Base-by-base conservation (phyloP, 2,797 vertebrate genomes). In the Eurystomus glaucurus region DNA sequence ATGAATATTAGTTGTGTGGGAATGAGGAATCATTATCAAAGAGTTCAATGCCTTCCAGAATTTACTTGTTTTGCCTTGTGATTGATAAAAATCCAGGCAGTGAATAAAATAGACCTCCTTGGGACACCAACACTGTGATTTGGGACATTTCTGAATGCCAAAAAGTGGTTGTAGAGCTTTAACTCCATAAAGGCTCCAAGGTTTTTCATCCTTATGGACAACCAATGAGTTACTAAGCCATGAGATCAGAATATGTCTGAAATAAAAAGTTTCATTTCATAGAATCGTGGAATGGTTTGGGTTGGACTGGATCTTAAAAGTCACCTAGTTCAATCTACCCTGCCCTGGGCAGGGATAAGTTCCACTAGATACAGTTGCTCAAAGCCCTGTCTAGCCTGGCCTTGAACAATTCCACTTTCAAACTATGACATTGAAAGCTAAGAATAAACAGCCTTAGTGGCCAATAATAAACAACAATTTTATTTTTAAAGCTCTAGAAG, bases 91-190 rank as follows among this genome's bases (percentile, higher is more conserved):
- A 85, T 7, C 2, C 11, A 79, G 18, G 37, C 2, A 65, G 6
- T n/a, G n/a, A 88, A 43, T 9, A 16, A 93, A 94, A 5, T n/a
- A 80, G 26, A 58, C 11, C 17, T 79, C 43, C 86, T 81, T 28
- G 86, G 52, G 43, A 88, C 10, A 25, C 26, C 35, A 74, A 29
- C 7, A 29, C 8, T 61, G 6, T 85, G 60, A 51, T 33, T 79
- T 80, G 19, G 11, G 11, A 29, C 4, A 0, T 74, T 92, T 90
- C 51, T 58, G 39, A 66, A 77, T 70, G 19, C 9, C 9, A 54
- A 29, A 69, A 87, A 35, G 2, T 35, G 60, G 33, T 35, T 35
- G n/a, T 10, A 80, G 62, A 83, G 3, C 26, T 10, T 51, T 65
- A 85, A 76, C 11, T 66, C 23, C 15, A 12, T 33, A 75, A 72